Evolutionary conservation across 2,797 vertebrate species (phyloP).

Genomic region (Hydrocynus forskahlii): DNA sequence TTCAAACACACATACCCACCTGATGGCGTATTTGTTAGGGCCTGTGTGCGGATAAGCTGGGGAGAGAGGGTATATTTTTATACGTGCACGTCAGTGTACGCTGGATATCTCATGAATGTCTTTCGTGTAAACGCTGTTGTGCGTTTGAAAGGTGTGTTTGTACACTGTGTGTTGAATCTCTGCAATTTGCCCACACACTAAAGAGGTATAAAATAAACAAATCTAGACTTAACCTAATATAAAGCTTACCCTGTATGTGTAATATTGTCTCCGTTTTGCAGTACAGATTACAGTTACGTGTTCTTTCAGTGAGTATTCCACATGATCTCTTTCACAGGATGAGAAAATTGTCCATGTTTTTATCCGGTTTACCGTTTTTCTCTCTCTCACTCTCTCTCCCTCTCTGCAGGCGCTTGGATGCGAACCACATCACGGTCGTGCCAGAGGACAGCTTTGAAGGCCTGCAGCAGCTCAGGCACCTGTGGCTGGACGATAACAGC

Average conservation of each 20-base stretch:
- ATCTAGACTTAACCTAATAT: background rate
- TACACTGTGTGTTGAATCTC: background rate
- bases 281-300: too few relatives aligned
- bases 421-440: slow-evolving; percentile 92
- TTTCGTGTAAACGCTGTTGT: background rate
- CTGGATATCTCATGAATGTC: background rate
- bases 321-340: background rate
- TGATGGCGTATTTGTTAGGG: slow-evolving; percentile 22
- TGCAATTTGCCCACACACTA: background rate
- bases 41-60: background rate
- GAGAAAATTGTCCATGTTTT: background rate
- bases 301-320: background rate
- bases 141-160: background rate
- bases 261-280: background rate
- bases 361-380: background rate
- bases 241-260: background rate
- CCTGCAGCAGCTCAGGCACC: slow-evolving; percentile 91
- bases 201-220: background rate
- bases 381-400: background rate
- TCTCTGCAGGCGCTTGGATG: slow-evolving; percentile 87
- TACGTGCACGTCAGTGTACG: background rate
- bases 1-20: slow-evolving; percentile 10
- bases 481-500: slow-evolving; percentile 98
- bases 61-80: background rate
- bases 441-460: slow-evolving; percentile 94